Percentiles rank a stretch among this genome's conserved stretches.
Conservation (phyloP, 2,888 invertebrate species). For the Chrysolina haemoptera region DNA sequence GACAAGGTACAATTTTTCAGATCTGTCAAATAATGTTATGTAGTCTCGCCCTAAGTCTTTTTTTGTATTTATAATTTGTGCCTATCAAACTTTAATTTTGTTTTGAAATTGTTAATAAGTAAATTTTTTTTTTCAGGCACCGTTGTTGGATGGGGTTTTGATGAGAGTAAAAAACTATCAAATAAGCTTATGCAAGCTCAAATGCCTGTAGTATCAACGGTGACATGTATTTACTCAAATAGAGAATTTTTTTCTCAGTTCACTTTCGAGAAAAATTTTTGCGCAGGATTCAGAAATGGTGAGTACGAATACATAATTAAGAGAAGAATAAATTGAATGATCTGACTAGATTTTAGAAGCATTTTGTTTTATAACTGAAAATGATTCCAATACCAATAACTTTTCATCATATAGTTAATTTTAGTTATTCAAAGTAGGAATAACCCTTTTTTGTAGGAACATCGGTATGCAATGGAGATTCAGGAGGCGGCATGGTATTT, state of each 20-base stretch:
- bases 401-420: not conserved
- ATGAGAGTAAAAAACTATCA: conserved; percentile 73
- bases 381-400: not conserved
- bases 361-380: too few relatives aligned
- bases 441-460: conserved; percentile 57
- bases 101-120: too few relatives aligned
- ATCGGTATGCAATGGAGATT: conserved; percentile 73
- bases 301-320: conserved; percentile 30
- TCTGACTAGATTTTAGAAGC: too few relatives aligned
- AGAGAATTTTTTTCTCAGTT: conserved; percentile 76
- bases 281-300: conserved; percentile 70
- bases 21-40: too few relatives aligned
- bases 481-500: conserved; percentile 69
- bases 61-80: too few relatives aligned
- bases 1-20: too few relatives aligned
- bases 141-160: conserved; percentile 71
- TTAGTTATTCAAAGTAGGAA: not conserved
- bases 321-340: too few relatives aligned
- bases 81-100: too few relatives aligned
- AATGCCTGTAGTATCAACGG: conserved; percentile 76
- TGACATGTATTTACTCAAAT: conserved; percentile 75
- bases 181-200: conserved; percentile 73
- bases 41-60: too few relatives aligned
- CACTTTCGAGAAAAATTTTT: conserved; percentile 73
- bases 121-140: conserved; percentile 57